Evolutionary conservation across 2,797 vertebrate species (phyloP).

Genomic region (Sebastes matsubarae): DNA sequence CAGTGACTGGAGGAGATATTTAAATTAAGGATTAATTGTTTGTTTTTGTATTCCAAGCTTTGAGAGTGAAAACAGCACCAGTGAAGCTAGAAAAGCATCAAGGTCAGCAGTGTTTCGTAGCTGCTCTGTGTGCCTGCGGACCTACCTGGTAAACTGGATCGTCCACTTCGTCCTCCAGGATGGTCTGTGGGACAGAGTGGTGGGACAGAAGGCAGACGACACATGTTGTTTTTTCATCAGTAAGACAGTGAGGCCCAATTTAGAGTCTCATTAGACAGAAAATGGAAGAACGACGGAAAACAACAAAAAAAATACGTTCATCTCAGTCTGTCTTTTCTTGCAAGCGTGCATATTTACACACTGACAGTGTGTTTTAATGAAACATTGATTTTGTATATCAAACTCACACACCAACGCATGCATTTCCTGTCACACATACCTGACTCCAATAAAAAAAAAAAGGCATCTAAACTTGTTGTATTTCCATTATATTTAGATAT

Average conservation of each 20-base stretch:
- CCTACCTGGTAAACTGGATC: slow-evolving; percentile 99
- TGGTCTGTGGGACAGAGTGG: slow-evolving; percentile 87
- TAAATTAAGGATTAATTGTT: slow-evolving; percentile 33
- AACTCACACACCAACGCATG: neutral
- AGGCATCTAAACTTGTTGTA: slow-evolving; percentile 15
- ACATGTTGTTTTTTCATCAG: slow-evolving; percentile 55
- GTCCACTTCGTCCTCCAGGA: slow-evolving; percentile 98
- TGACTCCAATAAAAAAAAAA: neutral
- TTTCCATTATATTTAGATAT: slow-evolving; percentile 25
- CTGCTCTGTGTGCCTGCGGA: slow-evolving; percentile 27
- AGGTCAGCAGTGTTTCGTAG: slow-evolving; percentile 16
- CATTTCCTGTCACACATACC: neutral
- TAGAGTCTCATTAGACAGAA: slow-evolving; percentile 24
- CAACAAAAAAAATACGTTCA: neutral
- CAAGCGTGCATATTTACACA: slow-evolving; percentile 3
- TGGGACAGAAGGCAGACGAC: slow-evolving; percentile 76
- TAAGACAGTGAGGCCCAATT: neutral
- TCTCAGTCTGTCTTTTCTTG: neutral
- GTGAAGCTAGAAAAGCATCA: slow-evolving; percentile 45
- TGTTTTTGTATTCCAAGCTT: slow-evolving; percentile 23
- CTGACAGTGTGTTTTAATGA: slow-evolving; percentile 4
- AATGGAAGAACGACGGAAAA: neutral
- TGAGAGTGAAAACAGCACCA: slow-evolving; percentile 53
- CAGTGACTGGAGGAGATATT: slow-evolving; percentile 61
- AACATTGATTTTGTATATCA: slow-evolving; percentile 6